Evolutionary conservation across 23 tunicate genomes (phyloP).

Genomic region (Aplidium turbinatum): DNA sequence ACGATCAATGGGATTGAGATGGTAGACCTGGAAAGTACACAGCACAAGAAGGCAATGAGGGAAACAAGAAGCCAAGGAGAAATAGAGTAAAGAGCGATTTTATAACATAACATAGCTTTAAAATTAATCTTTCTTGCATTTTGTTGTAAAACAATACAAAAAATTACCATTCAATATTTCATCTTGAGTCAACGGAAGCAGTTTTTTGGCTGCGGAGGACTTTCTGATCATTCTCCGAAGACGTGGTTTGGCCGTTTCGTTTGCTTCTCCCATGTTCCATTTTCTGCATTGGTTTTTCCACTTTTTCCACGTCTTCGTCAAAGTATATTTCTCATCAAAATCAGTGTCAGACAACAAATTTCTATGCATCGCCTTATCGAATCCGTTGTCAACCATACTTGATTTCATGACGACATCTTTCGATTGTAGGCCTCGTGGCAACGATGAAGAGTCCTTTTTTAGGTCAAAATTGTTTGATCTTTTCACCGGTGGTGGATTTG

Average conservation of each 20-base stretch:
- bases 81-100: background rate
- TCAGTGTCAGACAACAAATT: too few relatives aligned
- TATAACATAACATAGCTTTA: background rate
- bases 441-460: too few relatives aligned
- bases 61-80: background rate
- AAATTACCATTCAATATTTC: conserved; percentile 60
- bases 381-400: too few relatives aligned
- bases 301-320: conserved; percentile 4
- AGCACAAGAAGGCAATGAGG: background rate
- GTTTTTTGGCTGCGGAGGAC: conserved; percentile 76
- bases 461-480: too few relatives aligned
- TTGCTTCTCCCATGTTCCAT: background rate
- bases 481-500: too few relatives aligned
- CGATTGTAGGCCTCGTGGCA: too few relatives aligned
- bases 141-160: background rate
- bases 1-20: too few relatives aligned
- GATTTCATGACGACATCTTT: too few relatives aligned
- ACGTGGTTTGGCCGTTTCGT: background rate
- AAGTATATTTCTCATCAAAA: background rate
- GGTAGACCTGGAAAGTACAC: background rate
- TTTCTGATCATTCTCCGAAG: conserved; percentile 40
- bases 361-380: too few relatives aligned
- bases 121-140: background rate
- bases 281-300: conserved; percentile 17
- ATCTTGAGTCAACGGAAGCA: conserved; percentile 42